Base-by-base conservation (phyloP, 2,888 invertebrate species). In the Steinernema carpocapsae region DNA sequence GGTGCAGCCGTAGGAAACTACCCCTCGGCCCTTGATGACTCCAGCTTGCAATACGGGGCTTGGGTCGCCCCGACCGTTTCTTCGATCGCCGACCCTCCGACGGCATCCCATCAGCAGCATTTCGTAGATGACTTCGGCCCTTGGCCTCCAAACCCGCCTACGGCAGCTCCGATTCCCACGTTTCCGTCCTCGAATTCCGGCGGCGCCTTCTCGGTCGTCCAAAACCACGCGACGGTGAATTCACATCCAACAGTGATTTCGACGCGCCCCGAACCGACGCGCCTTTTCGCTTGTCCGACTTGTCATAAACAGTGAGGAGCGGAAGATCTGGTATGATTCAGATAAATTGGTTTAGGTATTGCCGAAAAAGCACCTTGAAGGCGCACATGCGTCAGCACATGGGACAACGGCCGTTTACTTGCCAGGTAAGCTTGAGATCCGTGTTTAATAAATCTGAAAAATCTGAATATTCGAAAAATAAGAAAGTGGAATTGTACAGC, bases 381-480 rank as follows among this genome's bases (percentile, higher is more conserved):
- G 97, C 97, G 0, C 97, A 97, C 89, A 91, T 97, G 74, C 91
- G 97, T 73, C 97, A 97, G 0, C 97, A 97, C 88, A 94, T 94
- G 1, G 97, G 97, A 17, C 43, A 97, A 88, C 92, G 95, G 83
- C 95, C 95, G 0, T 93, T 94, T 89, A 82, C 72, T 22, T 87
- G 87, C 72, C 73, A 74, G 70, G 77, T 80, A 45, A 24, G 24
- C 76, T 74, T 72, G n/a, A n/a, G n/a, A n/a, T n/a, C n/a, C n/a
- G n/a, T n/a, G n/a, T n/a, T n/a, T n/a, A n/a, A n/a, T n/a, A n/a
- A n/a, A n/a, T n/a, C n/a, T n/a, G n/a, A n/a, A n/a, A n/a, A n/a
- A n/a, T n/a, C n/a, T n/a, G n/a, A n/a, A n/a, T n/a, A n/a, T n/a
- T n/a, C n/a, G n/a, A n/a, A n/a, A n/a, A n/a, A n/a, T n/a, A n/a